A percentile compares a stretch with the other conserved stretches of the same genome.
These are phyloP conservation scores for Holothuria glaberrima DNA, from an alignment of 35 echinoderm and acorn worm species.

Conservation along the genomic window DNA sequence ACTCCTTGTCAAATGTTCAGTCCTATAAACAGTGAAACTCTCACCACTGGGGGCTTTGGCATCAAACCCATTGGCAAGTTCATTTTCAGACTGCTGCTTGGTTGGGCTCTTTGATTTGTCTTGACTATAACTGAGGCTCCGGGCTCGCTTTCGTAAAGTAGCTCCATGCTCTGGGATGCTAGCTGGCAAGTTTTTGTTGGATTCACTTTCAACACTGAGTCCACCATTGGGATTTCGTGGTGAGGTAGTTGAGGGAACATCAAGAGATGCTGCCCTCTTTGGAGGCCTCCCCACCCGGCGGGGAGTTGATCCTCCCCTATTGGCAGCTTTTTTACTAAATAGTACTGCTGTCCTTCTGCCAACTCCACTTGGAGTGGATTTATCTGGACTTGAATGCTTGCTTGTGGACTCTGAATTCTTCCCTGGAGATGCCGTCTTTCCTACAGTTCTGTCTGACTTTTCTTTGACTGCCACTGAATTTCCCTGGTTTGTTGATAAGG, in stretches of 20 bases:
- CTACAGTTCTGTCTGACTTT: slow-evolving; percentile 43
- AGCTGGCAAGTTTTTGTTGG: slow-evolving; percentile 73
- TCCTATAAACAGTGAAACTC: slow-evolving; percentile 90
- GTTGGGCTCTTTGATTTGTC: slow-evolving; percentile 57
- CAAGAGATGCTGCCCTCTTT: slow-evolving; percentile 74
- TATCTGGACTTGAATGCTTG: slow-evolving; percentile 8
- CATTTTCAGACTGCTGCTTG: slow-evolving; percentile 47
- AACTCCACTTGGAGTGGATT: slow-evolving; percentile 74
- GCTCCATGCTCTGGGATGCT: slow-evolving; percentile 10
- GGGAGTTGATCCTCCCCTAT: slow-evolving; percentile 62
- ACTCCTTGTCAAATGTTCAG: slow-evolving; percentile 73
- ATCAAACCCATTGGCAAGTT: slow-evolving; percentile 90
- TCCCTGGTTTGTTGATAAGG: slow-evolving; percentile 43
- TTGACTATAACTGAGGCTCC: slow-evolving; percentile 80
- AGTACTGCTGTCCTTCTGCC: slow-evolving; percentile 93
- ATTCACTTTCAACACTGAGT: slow-evolving; percentile 49
- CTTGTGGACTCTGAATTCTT: slow-evolving; percentile 4
- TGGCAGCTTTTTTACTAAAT: slow-evolving; percentile 83
- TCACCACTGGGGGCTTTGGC: slow-evolving; percentile 64
- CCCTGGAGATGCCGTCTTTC: slow-evolving; percentile 13
- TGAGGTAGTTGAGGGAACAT: slow-evolving; percentile 39
- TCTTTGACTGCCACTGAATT: slow-evolving; percentile 44
- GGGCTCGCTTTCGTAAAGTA: slow-evolving; percentile 63
- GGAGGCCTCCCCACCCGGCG: slow-evolving; percentile 61
- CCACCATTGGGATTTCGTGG: slow-evolving; percentile 29